phyloP scores from a whole-genome alignment of 2,888 invertebrate genomes.

The Drepana falcataria region DNA sequence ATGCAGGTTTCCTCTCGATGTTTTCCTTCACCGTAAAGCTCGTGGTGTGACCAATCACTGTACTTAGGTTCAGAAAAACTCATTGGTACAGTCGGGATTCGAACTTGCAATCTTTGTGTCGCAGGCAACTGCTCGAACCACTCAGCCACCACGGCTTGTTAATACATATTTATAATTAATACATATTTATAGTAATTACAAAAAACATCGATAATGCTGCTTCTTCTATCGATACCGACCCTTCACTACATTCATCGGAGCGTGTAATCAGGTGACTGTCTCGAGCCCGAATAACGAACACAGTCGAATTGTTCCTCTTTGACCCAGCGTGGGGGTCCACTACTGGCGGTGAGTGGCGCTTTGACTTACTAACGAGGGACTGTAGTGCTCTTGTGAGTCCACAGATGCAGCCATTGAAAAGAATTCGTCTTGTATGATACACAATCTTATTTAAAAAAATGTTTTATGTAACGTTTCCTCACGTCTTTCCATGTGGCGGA shows the following conservation, averaged over 20 bases:
- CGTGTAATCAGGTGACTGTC: slow-evolving; percentile 59
- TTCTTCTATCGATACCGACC: slow-evolving; percentile 4
- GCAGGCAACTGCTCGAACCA: no score
- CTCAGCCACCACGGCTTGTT: no score
- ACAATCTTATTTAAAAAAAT: no score
- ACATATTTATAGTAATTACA: neutral
- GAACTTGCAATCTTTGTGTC: no score
- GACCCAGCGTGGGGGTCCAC: slow-evolving; percentile 9
- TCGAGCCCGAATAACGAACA: slow-evolving; percentile 54
- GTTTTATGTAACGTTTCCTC: no score
- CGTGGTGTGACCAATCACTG: no score
- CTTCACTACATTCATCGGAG: slow-evolving; percentile 37
- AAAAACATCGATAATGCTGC: slow-evolving; percentile 8
- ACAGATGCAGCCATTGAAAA: neutral
- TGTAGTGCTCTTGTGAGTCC: slow-evolving; percentile 5
- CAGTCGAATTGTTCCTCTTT: slow-evolving; percentile 44
- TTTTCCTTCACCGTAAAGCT: no score
- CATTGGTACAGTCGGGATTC: no score
- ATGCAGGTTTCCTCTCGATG: no score
- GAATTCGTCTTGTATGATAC: neutral
- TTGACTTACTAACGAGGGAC: neutral
- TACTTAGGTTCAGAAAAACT: no score
- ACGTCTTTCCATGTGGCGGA: no score
- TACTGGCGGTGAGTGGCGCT: slow-evolving; percentile 7
- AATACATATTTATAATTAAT: no score